Evolutionary conservation across 1,140 invertebrate genomes (phyloP).

Genomic region (Mycetomoellerius zeteki): DNA sequence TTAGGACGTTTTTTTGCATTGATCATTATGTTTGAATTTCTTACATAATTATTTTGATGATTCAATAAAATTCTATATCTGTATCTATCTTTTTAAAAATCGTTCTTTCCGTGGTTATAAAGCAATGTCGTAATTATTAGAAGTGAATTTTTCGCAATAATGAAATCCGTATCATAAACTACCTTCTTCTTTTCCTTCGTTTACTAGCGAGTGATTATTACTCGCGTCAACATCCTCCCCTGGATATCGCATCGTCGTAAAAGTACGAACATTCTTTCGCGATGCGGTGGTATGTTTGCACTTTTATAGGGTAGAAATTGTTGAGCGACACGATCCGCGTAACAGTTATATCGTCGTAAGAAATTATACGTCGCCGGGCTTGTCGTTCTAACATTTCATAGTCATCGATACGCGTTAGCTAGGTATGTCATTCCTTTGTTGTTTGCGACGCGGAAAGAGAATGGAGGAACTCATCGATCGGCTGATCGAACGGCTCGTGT

Average conservation of each 20-base stretch:
- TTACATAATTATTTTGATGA: too few species aligned
- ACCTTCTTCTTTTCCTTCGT: neutral
- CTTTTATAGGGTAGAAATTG: neutral
- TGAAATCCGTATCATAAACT: neutral
- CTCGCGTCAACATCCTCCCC: slow-evolving; percentile 40
- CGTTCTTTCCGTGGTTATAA: neutral
- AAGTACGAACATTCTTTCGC: slow-evolving; percentile 29
- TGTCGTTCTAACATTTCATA: slow-evolving; percentile 29
- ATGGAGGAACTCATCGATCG: neutral
- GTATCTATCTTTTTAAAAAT: too few species aligned
- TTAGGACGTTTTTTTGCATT: too few species aligned
- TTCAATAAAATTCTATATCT: too few species aligned
- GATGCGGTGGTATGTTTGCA: neutral
- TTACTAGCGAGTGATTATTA: slow-evolving; percentile 45
- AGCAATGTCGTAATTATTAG: slow-evolving; percentile 9
- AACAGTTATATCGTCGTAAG: slow-evolving; percentile 68
- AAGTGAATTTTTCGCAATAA: neutral
- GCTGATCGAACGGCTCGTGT: slow-evolving; percentile 56
- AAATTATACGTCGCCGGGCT: slow-evolving; percentile 47
- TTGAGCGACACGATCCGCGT: slow-evolving; percentile 22
- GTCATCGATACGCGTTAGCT: slow-evolving; percentile 10
- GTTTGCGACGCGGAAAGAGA: neutral
- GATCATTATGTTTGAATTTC: too few species aligned
- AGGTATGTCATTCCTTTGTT: slow-evolving; percentile 43
- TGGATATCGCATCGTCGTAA: slow-evolving; percentile 43